Conservation (phyloP, 1,140 invertebrate species). For the Chymomyza costata region DNA sequence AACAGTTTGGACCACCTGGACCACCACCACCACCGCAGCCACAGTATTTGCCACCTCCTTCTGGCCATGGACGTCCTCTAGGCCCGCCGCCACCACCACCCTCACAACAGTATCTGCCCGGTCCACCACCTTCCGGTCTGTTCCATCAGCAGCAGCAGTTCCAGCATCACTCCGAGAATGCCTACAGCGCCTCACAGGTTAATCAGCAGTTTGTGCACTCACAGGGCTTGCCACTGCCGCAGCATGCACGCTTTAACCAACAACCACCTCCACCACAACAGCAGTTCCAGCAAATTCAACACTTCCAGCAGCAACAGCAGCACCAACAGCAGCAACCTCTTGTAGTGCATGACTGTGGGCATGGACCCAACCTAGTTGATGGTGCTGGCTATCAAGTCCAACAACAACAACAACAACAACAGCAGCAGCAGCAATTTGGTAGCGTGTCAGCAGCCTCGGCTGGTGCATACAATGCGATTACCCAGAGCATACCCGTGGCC, state of each 20-base stretch:
- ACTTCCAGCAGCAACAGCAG: conserved; percentile 26
- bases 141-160: conserved; percentile 36
- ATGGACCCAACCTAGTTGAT: conserved; percentile 63
- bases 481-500: conserved; percentile 71
- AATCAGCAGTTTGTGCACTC: conserved; percentile 45
- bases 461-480: conserved; percentile 53
- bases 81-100: conserved; percentile 17
- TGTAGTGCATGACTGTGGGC: conserved; percentile 60
- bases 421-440: conserved; percentile 37
- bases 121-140: conserved; percentile 42
- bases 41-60: conserved; percentile 21
- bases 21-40: conserved; percentile 28
- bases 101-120: conserved; percentile 14
- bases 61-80: conserved; percentile 7
- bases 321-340: conserved; percentile 41
- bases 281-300: too few relatives aligned
- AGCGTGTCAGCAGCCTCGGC: conserved; percentile 37
- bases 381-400: conserved; percentile 51
- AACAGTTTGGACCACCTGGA: conserved; percentile 32
- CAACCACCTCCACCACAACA: background rate
- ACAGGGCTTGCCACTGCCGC: conserved; percentile 54
- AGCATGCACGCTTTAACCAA: conserved; percentile 54
- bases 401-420: conserved; percentile 49
- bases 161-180: conserved; percentile 42
- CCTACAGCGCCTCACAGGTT: conserved; percentile 50